phyloP scores from a whole-genome alignment of 2,888 invertebrate genomes.

The Pollenia amentaria region DNA sequence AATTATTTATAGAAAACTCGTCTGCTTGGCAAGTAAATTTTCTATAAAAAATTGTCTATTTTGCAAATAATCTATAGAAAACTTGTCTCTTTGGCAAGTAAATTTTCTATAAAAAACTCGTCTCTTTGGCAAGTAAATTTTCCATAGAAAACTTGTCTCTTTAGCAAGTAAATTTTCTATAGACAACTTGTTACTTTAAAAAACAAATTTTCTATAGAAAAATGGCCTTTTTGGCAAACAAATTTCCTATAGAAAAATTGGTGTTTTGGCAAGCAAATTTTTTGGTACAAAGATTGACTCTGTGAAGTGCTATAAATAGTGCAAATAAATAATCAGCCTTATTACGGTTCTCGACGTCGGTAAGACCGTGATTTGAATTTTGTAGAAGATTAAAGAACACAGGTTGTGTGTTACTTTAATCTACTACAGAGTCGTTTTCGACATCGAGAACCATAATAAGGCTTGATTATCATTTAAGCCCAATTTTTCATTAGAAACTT shows the following conservation, averaged over 20 bases:
- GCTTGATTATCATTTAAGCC: too few species aligned
- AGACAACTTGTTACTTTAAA: not conserved
- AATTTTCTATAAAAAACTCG: not conserved
- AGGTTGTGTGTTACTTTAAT: too few species aligned
- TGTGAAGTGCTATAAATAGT: too few species aligned
- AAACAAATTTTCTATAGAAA: too few species aligned
- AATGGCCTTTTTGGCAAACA: not conserved
- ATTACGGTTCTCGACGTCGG: too few species aligned
- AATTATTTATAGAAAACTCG: not conserved
- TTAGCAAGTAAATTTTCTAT: not conserved
- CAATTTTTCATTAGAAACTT: not conserved
- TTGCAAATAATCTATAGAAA: not conserved
- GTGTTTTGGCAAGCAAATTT: not conserved
- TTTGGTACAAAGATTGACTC: too few species aligned
- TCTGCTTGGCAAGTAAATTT: not conserved
- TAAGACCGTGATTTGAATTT: too few species aligned
- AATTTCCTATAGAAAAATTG: not conserved
- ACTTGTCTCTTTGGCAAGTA: not conserved
- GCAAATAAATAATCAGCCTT: too few species aligned
- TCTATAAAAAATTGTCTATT: not conserved
- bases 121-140: not conserved
- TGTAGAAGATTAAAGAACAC: too few species aligned
- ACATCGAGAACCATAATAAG: too few species aligned
- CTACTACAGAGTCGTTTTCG: too few species aligned
- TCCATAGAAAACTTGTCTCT: not conserved